phyloP scores from a whole-genome alignment of 23 tunicate genomes.

The Halocynthia aurantium region DNA sequence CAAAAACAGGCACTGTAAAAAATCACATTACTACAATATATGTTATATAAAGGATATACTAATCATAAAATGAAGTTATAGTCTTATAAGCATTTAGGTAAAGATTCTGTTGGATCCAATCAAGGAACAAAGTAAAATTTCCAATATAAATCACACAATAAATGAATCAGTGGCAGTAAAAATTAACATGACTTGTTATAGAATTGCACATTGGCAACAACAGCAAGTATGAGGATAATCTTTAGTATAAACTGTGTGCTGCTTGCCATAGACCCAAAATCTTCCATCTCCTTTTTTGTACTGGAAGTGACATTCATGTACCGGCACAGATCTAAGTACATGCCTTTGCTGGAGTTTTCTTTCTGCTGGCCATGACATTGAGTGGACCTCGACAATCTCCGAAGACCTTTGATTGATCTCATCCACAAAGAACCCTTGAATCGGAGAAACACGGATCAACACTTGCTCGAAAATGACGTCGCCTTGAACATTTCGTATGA shows the following conservation, averaged over 20 bases:
- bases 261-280: conserved; percentile 92
- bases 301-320: conserved; percentile 71
- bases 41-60: too few species aligned
- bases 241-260: conserved; percentile 54
- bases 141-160: too few species aligned
- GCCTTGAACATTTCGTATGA: conserved; percentile 66
- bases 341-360: conserved; percentile 74
- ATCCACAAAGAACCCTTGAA: conserved; percentile 23
- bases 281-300: conserved; percentile 54
- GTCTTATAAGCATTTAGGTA: too few species aligned
- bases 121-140: too few species aligned
- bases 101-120: too few species aligned
- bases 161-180: too few species aligned
- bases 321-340: conserved; percentile 62
- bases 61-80: too few species aligned
- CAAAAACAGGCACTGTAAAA: too few species aligned
- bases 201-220: conserved; percentile 41
- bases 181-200: not conserved
- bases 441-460: conserved; percentile 37
- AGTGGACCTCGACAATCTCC: conserved; percentile 48
- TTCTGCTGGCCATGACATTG: conserved; percentile 49
- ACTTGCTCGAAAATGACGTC: conserved; percentile 70
- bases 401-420: conserved; percentile 57
- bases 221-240: conserved; percentile 96
- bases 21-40: too few species aligned